Conservation (phyloP, 2,888 invertebrate species). For the Odontocerum albicorne region DNA sequence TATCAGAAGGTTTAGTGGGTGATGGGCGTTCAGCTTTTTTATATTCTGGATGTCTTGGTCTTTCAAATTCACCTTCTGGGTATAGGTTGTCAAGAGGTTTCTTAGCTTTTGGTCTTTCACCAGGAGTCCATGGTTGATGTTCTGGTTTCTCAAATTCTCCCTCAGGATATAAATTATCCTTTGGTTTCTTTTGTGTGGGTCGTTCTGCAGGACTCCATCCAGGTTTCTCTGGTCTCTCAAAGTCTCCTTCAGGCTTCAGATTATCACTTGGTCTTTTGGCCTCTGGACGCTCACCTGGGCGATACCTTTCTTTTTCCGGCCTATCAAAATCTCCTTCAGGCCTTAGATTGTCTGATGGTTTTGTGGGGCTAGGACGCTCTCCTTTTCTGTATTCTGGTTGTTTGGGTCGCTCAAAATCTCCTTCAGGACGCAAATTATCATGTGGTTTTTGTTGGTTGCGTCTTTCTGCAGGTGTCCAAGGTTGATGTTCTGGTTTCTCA, state of each 20-base stretch:
- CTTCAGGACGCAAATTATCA: slow-evolving; percentile 43
- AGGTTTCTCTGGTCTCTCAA: slow-evolving; percentile 44
- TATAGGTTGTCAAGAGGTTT: slow-evolving; percentile 44
- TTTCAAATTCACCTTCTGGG: slow-evolving; percentile 47
- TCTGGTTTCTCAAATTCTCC: slow-evolving; percentile 49
- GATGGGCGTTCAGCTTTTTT: slow-evolving; percentile 48
- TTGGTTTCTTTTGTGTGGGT: slow-evolving; percentile 43
- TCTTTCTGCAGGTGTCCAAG: slow-evolving; percentile 41
- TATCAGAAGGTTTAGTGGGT: slow-evolving; percentile 46
- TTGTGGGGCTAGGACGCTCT: slow-evolving; percentile 46
- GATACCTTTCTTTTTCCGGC: slow-evolving; percentile 41
- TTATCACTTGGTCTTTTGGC: slow-evolving; percentile 54
- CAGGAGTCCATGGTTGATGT: slow-evolving; percentile 40
- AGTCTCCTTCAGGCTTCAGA: slow-evolving; percentile 50
- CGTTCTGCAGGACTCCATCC: slow-evolving; percentile 47
- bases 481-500: slow-evolving; percentile 43
- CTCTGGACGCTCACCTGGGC: slow-evolving; percentile 44
- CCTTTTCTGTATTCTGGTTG: slow-evolving; percentile 41
- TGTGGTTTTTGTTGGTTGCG: slow-evolving; percentile 39
- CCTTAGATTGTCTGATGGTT: slow-evolving; percentile 57
- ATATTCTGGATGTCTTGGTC: slow-evolving; percentile 45
- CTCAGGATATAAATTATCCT: slow-evolving; percentile 51
- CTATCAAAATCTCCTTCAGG: slow-evolving; percentile 58
- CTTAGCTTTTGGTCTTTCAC: slow-evolving; percentile 40
- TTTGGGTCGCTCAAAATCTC: slow-evolving; percentile 43